Evolutionary conservation across 2,797 vertebrate genomes (phyloP), one percentile per base, ranked within the genome.

Genomic region (Selene dorsalis): DNA sequence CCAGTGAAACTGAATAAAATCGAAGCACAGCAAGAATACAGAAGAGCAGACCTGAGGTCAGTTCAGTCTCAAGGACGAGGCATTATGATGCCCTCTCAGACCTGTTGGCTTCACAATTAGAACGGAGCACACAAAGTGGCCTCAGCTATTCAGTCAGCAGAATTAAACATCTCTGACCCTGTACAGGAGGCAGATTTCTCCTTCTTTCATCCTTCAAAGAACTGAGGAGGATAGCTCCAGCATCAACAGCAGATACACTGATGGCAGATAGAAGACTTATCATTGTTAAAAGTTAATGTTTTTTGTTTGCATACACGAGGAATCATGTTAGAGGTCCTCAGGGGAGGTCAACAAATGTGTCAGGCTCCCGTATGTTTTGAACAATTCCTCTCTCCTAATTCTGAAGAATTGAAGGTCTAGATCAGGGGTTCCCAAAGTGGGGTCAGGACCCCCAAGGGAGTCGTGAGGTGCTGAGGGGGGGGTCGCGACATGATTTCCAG

Each of bases 341-440:
- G 60, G 30, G 38, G 22, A 14, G 16, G 18, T 32, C 32, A 67
- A 69, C 39, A 70, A 55, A n/a, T n/a, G n/a, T n/a, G n/a, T n/a
- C n/a, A n/a, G n/a, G n/a, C n/a, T n/a, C n/a, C n/a, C n/a, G n/a
- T n/a, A n/a, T n/a, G n/a, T n/a, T n/a, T n/a, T n/a, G n/a, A 67
- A 69, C 39, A 70, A 55, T 68, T 68, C 39, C 48, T 52, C 18
- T 45, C 70, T 65, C 53, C 57, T 66, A 35, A 82, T 66, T 78
- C 53, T 57, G 38, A 28, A 60, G 38, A 70, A 57, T 6, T 74
- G 72, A 61, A 67, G 77, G 60, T 88, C 84, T 58, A 62, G 56
- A 81, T 76, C 78, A 61, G n/a, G n/a, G n/a, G n/a, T n/a, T n/a
- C n/a, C n/a, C n/a, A n/a, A n/a, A n/a, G n/a, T n/a, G n/a, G n/a